Percentiles rank a stretch among this genome's conserved stretches.
phyloP scores from a whole-genome alignment of 2,113 vertebrate species.

The Apodemus sylvaticus region DNA sequence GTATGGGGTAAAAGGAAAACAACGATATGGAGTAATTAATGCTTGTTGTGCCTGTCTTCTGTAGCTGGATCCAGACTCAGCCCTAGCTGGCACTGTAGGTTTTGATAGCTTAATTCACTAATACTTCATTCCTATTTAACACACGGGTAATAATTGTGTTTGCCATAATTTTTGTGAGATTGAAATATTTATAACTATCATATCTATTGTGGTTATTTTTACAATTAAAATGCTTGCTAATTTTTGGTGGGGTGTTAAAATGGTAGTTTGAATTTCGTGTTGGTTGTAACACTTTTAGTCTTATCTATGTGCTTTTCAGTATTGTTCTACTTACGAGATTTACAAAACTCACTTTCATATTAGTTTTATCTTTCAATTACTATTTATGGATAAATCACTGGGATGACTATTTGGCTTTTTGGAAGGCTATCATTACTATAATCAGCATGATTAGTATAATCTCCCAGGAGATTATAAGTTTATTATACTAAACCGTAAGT shows the following conservation, averaged over 20 bases:
- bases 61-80: not conserved
- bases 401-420: slow-evolving; percentile 36
- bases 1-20: not conserved
- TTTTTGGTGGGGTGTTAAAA: slow-evolving; percentile 17
- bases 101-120: not conserved
- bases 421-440: slow-evolving; percentile 18
- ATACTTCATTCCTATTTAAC: not conserved
- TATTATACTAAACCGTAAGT: slow-evolving; percentile 47
- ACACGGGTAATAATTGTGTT: not conserved
- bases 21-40: not conserved
- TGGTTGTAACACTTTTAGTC: not conserved
- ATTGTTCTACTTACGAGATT: slow-evolving; percentile 34
- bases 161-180: not conserved
- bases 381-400: slow-evolving; percentile 50
- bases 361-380: slow-evolving; percentile 62
- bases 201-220: slow-evolving; percentile 18
- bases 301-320: slow-evolving; percentile 3
- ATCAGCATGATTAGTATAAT: slow-evolving; percentile 43
- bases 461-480: slow-evolving; percentile 54
- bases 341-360: slow-evolving; percentile 52
- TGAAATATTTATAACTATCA: slow-evolving; percentile 24
- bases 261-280: slow-evolving; percentile 12
- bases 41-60: not conserved
- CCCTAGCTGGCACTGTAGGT: not conserved
- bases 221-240: slow-evolving; percentile 17